A percentile compares a stretch with the other conserved stretches of the same genome.
Evolutionary conservation across 1,140 invertebrate genomes (phyloP).

Genomic region (Hyles vespertilio): DNA sequence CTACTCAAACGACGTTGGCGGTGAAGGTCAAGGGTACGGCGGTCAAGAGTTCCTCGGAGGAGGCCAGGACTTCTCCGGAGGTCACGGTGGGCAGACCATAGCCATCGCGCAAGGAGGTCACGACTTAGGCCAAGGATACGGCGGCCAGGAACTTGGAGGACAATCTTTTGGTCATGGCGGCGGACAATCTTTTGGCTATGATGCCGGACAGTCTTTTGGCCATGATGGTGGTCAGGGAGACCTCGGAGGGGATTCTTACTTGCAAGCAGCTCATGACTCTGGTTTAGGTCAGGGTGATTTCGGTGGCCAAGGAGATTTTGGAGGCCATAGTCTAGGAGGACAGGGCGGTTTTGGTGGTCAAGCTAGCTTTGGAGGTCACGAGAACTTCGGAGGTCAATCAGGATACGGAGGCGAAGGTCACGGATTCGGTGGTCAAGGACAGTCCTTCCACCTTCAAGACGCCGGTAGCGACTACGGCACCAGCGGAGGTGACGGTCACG

Average conservation of each 20-base stretch:
- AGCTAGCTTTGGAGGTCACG: conserved; percentile 21
- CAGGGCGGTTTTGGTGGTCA: conserved; percentile 20
- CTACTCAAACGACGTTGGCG: conserved; percentile 24
- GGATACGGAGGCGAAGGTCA: conserved; percentile 23
- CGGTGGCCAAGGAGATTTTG: conserved; percentile 29
- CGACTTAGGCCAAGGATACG: conserved; percentile 16
- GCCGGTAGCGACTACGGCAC: conserved; percentile 26
- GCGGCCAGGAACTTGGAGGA: conserved; percentile 21
- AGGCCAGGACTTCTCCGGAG: conserved; percentile 26
- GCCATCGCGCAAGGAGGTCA: conserved; percentile 24
- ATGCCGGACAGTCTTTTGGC: conserved; percentile 24
- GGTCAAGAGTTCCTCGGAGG: conserved; percentile 15
- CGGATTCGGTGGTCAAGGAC: conserved; percentile 21
- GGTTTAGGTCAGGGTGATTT: conserved; percentile 37
- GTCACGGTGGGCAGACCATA: conserved; percentile 17
- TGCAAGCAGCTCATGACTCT: conserved; percentile 55
- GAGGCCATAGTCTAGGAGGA: conserved; percentile 21
- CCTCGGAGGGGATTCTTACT: conserved; percentile 51
- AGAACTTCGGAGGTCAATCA: too few relatives aligned
- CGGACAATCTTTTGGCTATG: conserved; percentile 8
- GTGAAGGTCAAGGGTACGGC: conserved; percentile 18
- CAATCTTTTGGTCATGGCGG: conserved; percentile 16
- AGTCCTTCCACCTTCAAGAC: conserved; percentile 25
- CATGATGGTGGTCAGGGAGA: conserved; percentile 14
- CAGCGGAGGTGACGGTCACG: conserved; percentile 25